Evolutionary conservation across 2,888 invertebrate species (phyloP).

Genomic region (Siphonodentalium dalli): DNA sequence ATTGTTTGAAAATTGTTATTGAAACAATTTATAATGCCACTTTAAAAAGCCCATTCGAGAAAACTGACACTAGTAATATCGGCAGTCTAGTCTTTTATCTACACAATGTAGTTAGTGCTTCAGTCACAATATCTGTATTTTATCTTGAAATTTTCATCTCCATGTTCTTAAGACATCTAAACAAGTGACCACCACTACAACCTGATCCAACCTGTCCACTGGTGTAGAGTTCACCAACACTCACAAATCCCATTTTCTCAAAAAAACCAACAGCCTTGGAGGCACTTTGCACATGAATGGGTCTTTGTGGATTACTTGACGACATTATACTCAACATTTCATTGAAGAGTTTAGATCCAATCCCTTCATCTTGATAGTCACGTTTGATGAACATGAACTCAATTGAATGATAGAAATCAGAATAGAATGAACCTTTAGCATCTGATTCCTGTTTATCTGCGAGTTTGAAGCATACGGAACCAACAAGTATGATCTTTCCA

Average conservation of each 20-base stretch:
- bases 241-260: slow-evolving; percentile 35
- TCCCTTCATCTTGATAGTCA: slow-evolving; percentile 35
- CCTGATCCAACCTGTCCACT: no score
- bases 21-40: no score
- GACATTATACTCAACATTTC: slow-evolving; percentile 28
- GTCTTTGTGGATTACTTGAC: slow-evolving; percentile 18
- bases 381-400: slow-evolving; percentile 41
- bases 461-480: slow-evolving; percentile 31
- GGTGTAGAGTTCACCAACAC: slow-evolving; percentile 28
- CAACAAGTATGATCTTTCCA: slow-evolving; percentile 22
- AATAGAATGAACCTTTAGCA: slow-evolving; percentile 28
- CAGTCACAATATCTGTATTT: no score
- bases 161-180: no score
- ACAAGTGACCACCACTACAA: no score
- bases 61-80: no score
- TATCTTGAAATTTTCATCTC: no score
- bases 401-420: slow-evolving; percentile 35
- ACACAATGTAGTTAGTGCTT: no score
- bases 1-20: no score
- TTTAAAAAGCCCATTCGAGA: no score
- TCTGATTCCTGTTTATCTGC: slow-evolving; percentile 18
- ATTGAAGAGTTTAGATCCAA: slow-evolving; percentile 30
- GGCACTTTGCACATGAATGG: slow-evolving; percentile 40
- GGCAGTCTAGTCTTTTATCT: no score
- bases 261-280: slow-evolving; percentile 36